phyloP scores from a whole-genome alignment of 2,888 invertebrate species.

The Trissonchulus sp. region DNA sequence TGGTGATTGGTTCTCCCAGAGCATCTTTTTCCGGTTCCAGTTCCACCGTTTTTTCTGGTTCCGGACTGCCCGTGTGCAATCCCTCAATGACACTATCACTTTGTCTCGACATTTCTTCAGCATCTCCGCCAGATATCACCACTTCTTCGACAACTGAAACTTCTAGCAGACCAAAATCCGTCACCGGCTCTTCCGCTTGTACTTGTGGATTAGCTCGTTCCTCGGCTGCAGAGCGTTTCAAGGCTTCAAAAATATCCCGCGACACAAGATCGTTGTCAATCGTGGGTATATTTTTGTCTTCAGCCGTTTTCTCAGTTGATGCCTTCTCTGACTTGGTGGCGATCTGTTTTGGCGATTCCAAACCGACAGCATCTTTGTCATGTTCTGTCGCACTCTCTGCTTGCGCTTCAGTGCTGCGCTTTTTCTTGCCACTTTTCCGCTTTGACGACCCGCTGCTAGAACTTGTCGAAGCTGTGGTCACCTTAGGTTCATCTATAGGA shows the following conservation, averaged over 20 bases:
- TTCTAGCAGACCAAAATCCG: background rate
- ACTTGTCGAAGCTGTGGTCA: background rate
- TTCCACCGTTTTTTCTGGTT: too few species aligned
- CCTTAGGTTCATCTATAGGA: background rate
- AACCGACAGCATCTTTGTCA: background rate
- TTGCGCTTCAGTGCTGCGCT: background rate
- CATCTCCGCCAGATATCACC: background rate
- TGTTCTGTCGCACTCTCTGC: background rate
- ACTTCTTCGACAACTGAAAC: slow-evolving; percentile 4
- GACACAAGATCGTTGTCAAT: slow-evolving; percentile 29
- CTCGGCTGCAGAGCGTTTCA: background rate
- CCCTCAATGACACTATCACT: too few species aligned
- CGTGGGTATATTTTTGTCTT: background rate
- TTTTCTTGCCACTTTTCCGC: background rate
- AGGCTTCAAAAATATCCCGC: slow-evolving; percentile 26
- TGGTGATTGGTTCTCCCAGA: too few species aligned
- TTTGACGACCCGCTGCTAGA: too few species aligned
- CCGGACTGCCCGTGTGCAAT: too few species aligned
- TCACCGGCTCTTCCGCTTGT: background rate
- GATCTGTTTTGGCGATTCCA: background rate
- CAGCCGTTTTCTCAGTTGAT: background rate
- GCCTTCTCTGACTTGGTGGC: background rate
- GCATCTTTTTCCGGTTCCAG: too few species aligned
- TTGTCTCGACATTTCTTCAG: too few species aligned
- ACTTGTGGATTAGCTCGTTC: too few species aligned